Base-by-base conservation (phyloP, 1,140 invertebrate genomes). In the Archivesica marissinica region DNA sequence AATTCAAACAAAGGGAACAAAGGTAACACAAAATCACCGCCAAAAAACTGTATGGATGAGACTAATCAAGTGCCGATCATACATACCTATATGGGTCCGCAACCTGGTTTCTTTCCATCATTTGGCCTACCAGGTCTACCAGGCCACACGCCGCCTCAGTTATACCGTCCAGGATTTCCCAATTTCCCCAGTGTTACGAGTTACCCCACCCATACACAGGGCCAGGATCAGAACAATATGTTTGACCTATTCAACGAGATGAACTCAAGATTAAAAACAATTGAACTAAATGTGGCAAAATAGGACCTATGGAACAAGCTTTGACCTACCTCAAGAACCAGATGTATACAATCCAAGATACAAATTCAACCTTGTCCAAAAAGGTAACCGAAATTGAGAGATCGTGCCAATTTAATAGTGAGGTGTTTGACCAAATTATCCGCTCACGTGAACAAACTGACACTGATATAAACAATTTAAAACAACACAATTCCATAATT, bases 251-350 rank as follows among this genome's bases (percentile, higher is more conserved):
- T 59, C 4, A 9, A 59, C 11, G 59, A 64, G n/a, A 64, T 64
- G 66, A 70, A 70, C 39, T 9, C 17, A 3, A 70, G 66, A 70
- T 15, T 70, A 70, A 70, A 70, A 70, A 4, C 66, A 28, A 70
- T 70, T 17, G 66, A 47, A 70, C 2, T 7, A 25, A 35, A 35
- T 15, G 59, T 64, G 15, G 13, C 30, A 64, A 35, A 64, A 64
- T 64, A 3, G 59, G 59, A 35, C 28, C 59, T 17, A 64, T 64
- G 2, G 59, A 64, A 64, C 1, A 64, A 35, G 59, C 15, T 17
- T 35, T 64, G 59, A 3, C 59, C 20, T 35, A 64, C 59, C 30
- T 64, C 4, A 64, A 33, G 30, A 64, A 7, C 23, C 59, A 64
- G 30, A 64, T 64, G 59, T 64, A 0, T 17, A 20, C 1, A 13